Conservation (phyloP, 2,888 invertebrate species). For the Diadegma fenestrale region DNA sequence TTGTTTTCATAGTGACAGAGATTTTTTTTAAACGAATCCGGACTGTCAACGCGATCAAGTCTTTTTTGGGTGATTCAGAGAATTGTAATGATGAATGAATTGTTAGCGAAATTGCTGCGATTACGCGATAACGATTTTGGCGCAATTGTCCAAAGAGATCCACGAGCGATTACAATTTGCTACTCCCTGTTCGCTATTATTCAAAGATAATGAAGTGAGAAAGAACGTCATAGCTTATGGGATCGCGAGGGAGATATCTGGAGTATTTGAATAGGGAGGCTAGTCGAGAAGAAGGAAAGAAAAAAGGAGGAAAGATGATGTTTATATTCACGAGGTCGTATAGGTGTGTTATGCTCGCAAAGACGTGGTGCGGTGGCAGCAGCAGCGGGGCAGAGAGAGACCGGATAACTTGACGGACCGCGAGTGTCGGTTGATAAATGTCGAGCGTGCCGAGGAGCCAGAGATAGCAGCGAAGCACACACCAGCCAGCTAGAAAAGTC, state of each 20-base stretch:
- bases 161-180: background rate
- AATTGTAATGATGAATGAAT: too few species aligned
- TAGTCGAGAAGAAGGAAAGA: background rate
- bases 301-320: slow-evolving; percentile 22
- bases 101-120: too few species aligned
- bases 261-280: background rate
- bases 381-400: background rate
- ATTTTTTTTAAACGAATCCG: too few species aligned
- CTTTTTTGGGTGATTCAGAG: too few species aligned
- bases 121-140: background rate
- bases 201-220: slow-evolving; percentile 15
- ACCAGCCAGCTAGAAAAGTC: slow-evolving; percentile 62
- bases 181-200: background rate
- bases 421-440: slow-evolving; percentile 65
- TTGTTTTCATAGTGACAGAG: too few species aligned
- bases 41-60: too few species aligned
- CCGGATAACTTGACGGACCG: slow-evolving; percentile 56
- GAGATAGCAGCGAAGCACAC: slow-evolving; percentile 33
- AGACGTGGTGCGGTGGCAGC: slow-evolving; percentile 14
- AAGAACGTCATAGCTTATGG: background rate
- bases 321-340: slow-evolving; percentile 7
- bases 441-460: slow-evolving; percentile 65
- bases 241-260: background rate
- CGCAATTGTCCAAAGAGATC: background rate
- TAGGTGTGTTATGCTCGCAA: slow-evolving; percentile 1